These are phyloP conservation scores for Pseudococcus viburni DNA, from an alignment of 2,888 invertebrate genomes.

Conservation along the genomic window DNA sequence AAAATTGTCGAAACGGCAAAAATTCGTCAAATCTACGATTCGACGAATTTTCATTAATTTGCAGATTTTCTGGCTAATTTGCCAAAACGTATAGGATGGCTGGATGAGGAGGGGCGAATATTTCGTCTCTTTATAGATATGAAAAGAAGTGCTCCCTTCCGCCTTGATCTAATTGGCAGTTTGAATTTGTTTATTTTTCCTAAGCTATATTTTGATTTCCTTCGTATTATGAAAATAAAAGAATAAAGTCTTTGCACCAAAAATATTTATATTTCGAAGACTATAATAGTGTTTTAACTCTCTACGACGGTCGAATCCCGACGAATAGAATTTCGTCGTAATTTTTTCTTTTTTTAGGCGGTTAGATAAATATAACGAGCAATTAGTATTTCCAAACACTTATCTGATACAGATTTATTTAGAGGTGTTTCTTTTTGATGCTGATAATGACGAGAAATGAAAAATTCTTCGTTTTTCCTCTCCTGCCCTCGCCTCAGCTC, in stretches of 20 bases:
- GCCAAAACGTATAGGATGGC: too few relatives aligned
- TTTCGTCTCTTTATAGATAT: too few relatives aligned
- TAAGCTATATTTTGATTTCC: neutral
- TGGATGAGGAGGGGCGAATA: too few relatives aligned
- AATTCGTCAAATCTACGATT: too few relatives aligned
- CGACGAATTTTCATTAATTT: too few relatives aligned
- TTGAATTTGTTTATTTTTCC: neutral
- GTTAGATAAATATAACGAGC: neutral
- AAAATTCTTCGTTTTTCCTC: too few relatives aligned
- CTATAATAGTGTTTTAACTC: neutral
- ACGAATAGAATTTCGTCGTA: neutral
- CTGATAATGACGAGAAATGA: too few relatives aligned
- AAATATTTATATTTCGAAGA: neutral
- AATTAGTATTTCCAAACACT: neutral
- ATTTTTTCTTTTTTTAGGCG: neutral
- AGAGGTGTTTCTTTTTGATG: neutral
- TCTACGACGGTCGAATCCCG: too few relatives aligned
- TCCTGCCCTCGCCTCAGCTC: too few relatives aligned
- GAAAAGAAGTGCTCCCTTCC: too few relatives aligned
- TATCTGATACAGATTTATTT: neutral
- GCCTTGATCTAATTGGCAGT: neutral
- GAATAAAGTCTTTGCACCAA: neutral
- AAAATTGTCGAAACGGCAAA: too few relatives aligned
- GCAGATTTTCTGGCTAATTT: too few relatives aligned
- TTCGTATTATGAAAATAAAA: neutral